Base-by-base conservation (phyloP, 2,888 invertebrate genomes). In the Himalopsyche tibetana region DNA sequence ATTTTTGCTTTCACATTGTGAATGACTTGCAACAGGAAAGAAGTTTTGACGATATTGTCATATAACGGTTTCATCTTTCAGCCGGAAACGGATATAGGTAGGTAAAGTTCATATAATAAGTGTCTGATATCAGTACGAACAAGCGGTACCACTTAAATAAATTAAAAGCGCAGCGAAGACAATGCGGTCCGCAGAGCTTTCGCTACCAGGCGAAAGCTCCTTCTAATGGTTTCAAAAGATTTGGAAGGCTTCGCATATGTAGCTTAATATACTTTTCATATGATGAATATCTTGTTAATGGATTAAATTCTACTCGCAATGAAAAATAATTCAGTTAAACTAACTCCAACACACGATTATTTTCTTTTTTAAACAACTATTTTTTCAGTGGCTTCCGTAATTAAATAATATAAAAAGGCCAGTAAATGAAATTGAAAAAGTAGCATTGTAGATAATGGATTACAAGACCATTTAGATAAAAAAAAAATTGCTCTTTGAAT, bases 231-330 rank as follows among this genome's bases (percentile, higher is more conserved):
- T 84, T 85, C 86, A 84, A 79, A 69, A 55, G 84, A 45, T 86
- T 86, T 87, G 82, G 87, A 87, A 88, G 89, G 89, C 90, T 88
- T 89, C 88, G 55, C 85, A 38, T 51, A 28, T 74, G 81, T 28
- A 74, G 15, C 38, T 74, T 2, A 4, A 9, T 38, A 38, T 12
- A 38, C 74, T 74, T 36, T 69, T 74, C 36, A 38, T 74, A 15
- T 12, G 38, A 74, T 74, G 36, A 74, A 36, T 74, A 36, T 74
- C 36, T 12, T 12, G 36, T 74, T 74, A 74, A 74, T 74, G 74
- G 74, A 74, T 74, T 74, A 74, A 74, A 36, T 74, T 36, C 38
- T n/a, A 19, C 9, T 3, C 1, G 19, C 6, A 63, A 63, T n/a
- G 28, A 19, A 63, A 19, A 12, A 19, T 63, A 19, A 8, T n/a